Evolutionary conservation across 2,797 vertebrate species (phyloP), one percentile per base, ranked within the genome.

Genomic region (Bucorvus abyssinicus): DNA sequence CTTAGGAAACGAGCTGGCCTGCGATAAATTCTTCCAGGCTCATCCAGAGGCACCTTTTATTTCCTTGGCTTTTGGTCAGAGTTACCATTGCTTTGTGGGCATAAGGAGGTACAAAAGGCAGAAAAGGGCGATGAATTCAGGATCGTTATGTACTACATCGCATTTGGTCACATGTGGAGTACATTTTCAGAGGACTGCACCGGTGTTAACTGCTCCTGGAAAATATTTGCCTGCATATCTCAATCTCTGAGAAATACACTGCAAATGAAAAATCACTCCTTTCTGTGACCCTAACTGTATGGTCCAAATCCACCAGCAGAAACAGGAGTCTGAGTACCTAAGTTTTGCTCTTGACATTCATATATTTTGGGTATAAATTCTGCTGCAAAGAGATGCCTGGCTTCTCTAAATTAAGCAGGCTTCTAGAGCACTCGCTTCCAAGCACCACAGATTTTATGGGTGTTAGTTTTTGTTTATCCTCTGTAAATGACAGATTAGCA

Each of bases 401-500:
- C 60, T 90, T 85, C 75, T 91, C 44, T 88, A 92, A 94, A 85
- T 95, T 63, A 77, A 87, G 56, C 64, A 77, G 75, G 50, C 87
- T 96, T 91, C 78, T 68, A 57, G 69, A 78, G 68, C 56, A 47
- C 74, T 79, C 3, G 3, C 64, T 95, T 69, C 86, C 56, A 78
- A 70, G 55, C 74, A 49, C n/a, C 56, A 60, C 74, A 75, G 82
- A 93, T 84, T 95, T 93, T 90, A 92, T 89, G 65, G 8, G 1
- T 0, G 4, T 44, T 96, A 84, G 92, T 82, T 93, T 94, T 97
- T 96, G 93, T 97, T 97, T 95, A 95, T 94, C 68, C 36, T 3
- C 76, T 93, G 84, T 85, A 96, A 97, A 95, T 96, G 94, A 94
- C 94, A 96, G 96, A 94, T 96, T 92, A 96, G 88, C 93, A 96